These are phyloP conservation scores for Polyodon spathula DNA, from an alignment of 2,113 vertebrate species.

Conservation along the genomic window DNA sequence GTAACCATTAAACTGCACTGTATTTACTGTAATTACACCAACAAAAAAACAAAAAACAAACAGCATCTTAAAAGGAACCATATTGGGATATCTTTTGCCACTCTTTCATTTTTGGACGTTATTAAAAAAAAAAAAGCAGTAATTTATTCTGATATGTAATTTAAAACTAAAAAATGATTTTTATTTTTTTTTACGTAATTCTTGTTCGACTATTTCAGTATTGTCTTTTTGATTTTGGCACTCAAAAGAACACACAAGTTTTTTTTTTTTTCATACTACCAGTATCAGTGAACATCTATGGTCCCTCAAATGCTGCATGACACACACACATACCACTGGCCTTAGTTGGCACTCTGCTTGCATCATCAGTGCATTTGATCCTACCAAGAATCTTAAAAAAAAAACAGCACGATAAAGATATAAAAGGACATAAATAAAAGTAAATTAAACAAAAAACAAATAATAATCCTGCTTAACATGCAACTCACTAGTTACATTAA, in stretches of 20 bases:
- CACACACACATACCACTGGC: slow-evolving; percentile 63
- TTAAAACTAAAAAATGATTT: too few species aligned
- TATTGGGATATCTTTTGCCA: slow-evolving; percentile 30
- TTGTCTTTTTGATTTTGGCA: slow-evolving; percentile 60
- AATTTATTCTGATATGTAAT: slow-evolving; percentile 27
- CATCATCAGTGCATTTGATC: slow-evolving; percentile 61
- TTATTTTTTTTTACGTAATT: too few species aligned
- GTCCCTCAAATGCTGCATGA: slow-evolving; percentile 74
- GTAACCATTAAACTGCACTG: slow-evolving; percentile 68
- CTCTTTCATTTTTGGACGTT: slow-evolving; percentile 5
- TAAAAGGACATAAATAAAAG: slow-evolving; percentile 56
- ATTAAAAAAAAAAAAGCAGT: slow-evolving; percentile 9
- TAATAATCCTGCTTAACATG: slow-evolving; percentile 71
- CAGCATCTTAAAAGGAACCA: slow-evolving; percentile 79
- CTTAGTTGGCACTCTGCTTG: slow-evolving; percentile 65
- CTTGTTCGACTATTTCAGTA: too few species aligned
- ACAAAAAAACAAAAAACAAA: slow-evolving; percentile 41
- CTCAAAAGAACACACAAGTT: slow-evolving; percentile 39
- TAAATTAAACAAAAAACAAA: slow-evolving; percentile 39
- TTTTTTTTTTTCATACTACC: too few species aligned
- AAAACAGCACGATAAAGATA: slow-evolving; percentile 53
- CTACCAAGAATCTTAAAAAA: slow-evolving; percentile 58
- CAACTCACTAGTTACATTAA: slow-evolving; percentile 72
- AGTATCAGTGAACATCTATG: slow-evolving; percentile 27
- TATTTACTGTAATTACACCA: too few species aligned